A percentile compares a stretch with the other conserved stretches of the same genome.
Conservation (phyloP, 2,888 invertebrate genomes). For the Diarsia mendica region DNA sequence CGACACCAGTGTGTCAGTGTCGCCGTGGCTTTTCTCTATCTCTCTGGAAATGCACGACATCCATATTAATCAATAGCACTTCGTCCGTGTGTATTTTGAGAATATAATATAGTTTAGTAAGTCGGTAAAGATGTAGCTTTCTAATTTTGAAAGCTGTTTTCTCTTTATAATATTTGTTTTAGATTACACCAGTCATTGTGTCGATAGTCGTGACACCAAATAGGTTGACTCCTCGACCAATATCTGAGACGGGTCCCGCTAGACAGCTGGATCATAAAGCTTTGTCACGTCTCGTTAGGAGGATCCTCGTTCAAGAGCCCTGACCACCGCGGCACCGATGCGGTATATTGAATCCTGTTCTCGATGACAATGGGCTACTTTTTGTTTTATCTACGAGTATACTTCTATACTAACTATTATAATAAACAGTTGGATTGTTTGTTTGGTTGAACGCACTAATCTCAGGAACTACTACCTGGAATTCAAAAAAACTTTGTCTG, state of each 20-base stretch:
- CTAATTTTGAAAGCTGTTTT: no score
- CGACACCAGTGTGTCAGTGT: constrained; percentile 52
- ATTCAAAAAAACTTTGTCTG: no score
- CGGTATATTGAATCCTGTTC: background rate
- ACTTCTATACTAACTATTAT: no score
- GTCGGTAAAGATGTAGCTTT: no score
- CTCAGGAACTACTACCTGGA: no score
- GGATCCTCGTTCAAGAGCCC: background rate
- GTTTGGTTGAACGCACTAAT: no score
- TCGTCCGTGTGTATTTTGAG: no score
- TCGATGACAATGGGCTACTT: background rate
- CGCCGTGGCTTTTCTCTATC: constrained; percentile 82
- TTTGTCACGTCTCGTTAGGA: background rate
- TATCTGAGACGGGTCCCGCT: background rate
- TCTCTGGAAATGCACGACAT: constrained; percentile 67
- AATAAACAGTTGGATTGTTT: no score
- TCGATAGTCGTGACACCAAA: background rate
- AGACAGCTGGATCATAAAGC: background rate
- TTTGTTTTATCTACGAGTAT: no score
- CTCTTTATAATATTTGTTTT: no score
- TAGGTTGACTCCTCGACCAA: background rate
- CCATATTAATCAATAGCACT: background rate
- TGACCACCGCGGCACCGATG: no score
- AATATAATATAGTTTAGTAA: no score
- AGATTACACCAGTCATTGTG: background rate